Evolutionary conservation across 2,888 invertebrate genomes (phyloP), one percentile per base, ranked within the genome.

Genomic region (Aplocera efformata): DNA sequence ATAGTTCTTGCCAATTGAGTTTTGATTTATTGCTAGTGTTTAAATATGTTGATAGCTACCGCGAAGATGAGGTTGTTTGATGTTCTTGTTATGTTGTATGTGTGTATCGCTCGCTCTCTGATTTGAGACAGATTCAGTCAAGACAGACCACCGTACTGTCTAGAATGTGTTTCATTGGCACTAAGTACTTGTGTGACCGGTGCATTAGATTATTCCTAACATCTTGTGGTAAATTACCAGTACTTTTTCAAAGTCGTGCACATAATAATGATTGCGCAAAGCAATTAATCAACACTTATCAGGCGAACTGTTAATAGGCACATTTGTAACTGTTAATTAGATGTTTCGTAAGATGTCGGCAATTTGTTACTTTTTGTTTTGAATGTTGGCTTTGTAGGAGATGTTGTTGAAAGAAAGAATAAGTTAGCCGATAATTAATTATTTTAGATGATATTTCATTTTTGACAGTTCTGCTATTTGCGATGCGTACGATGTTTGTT

Each of bases 261-360:
- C 52, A 52, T 57, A 55, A 65, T 53, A 55, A 53, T 50, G 50
- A 60, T 64, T 61, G 50, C 52, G 53, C 34, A 55, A 49, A 46
- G 43, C 27, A 45, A 52, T 56, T 61, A 66, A 59, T 56, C 50
- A 49, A 21, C 22, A 28, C 54, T 62, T 67, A 67, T 67, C 60
- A 62, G 55, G 50, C 54, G 13, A 31, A 53, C 60, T 58, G 62
- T 53, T 71, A 68, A 68, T 65, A 63, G 62, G 56, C 57, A 62
- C 63, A 61, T 69, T 72, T 63, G 64, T 64, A 62, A 60, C 58
- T 49, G 53, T 58, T 72, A 71, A 75, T 74, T 69, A 70, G 57
- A 37, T 52, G 61, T 72, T 73, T 66, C 68, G 63, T 70, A 68
- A 68, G 49, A 53, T 52, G 58, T 59, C 56, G 50, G 44, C 42